A percentile compares a stretch with the other conserved stretches of the same genome.
phyloP scores from a whole-genome alignment of 1,140 invertebrate species.

The Pogonognathellus flavescens region DNA sequence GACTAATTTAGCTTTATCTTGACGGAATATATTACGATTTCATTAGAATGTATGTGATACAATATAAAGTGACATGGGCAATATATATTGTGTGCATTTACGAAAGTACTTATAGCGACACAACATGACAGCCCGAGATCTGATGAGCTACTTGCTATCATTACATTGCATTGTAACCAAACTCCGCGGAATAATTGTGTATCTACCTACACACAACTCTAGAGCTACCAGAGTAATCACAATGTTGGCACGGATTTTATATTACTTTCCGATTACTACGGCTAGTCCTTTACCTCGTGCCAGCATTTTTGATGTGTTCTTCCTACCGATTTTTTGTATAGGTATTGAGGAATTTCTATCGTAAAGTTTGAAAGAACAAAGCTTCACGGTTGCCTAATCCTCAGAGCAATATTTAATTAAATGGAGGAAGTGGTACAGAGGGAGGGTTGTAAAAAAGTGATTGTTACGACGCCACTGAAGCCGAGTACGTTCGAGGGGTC shows the following conservation, averaged over 20 bases:
- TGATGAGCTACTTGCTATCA: conserved; percentile 36
- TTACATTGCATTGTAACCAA: conserved; percentile 23
- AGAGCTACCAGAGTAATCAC: conserved; percentile 1
- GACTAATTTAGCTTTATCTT: conserved; percentile 43
- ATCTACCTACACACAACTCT: neutral
- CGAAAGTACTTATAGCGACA: neutral
- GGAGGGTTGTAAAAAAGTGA: neutral
- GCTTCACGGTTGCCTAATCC: conserved; percentile 29
- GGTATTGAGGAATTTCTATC: conserved; percentile 38
- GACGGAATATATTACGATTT: conserved; percentile 43
- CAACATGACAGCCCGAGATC: conserved; percentile 20
- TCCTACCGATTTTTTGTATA: conserved; percentile 39
- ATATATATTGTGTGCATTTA: too few relatives aligned
- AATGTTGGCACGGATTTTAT: conserved; percentile 36
- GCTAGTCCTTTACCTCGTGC: conserved; percentile 17
- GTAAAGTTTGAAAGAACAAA: conserved; percentile 10
- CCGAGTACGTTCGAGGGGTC: too few relatives aligned
- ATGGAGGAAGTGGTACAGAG: neutral
- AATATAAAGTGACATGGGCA: neutral
- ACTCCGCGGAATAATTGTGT: conserved; percentile 19
- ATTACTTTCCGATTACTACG: conserved; percentile 37
- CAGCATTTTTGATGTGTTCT: conserved; percentile 45
- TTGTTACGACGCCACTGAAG: too few relatives aligned
- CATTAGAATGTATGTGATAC: conserved; percentile 3
- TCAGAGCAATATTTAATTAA: conserved; percentile 12